A percentile compares a stretch with the other conserved stretches of the same genome.
Evolutionary conservation across 2,888 invertebrate genomes (phyloP).

Genomic region (Molanna angustata): DNA sequence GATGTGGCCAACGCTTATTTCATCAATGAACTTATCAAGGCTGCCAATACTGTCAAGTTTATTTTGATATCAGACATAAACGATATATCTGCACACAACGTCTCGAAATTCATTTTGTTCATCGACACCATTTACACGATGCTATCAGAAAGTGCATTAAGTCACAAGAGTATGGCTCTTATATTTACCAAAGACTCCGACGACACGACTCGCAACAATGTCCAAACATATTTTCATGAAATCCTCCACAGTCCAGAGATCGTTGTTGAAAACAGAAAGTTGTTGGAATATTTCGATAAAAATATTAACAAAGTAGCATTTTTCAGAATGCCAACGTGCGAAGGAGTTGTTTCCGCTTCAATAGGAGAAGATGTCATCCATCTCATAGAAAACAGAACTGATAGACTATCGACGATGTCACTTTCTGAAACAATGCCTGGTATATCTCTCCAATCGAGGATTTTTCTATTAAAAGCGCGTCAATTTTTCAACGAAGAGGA

Average conservation of each 20-base stretch:
- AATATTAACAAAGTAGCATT: background rate
- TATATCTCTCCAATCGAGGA: too few species aligned
- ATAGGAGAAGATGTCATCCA: background rate
- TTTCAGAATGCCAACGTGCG: background rate
- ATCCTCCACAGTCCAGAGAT: too few species aligned
- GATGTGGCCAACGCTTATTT: constrained; percentile 7
- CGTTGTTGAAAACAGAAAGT: background rate
- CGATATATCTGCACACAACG: background rate
- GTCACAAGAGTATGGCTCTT: background rate
- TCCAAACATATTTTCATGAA: too few species aligned
- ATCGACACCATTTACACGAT: constrained; percentile 2
- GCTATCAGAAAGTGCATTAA: background rate
- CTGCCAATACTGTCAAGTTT: constrained; percentile 4
- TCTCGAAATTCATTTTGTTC: background rate
- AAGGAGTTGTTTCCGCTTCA: background rate
- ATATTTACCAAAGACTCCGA: constrained; percentile 1
- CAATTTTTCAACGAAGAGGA: too few species aligned
- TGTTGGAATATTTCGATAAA: background rate
- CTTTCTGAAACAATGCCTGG: too few species aligned
- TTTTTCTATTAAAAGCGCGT: too few species aligned
- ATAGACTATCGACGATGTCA: background rate
- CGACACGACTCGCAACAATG: background rate
- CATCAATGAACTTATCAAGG: constrained; percentile 1
- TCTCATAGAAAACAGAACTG: background rate
- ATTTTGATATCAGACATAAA: background rate